A percentile compares a stretch with the other conserved stretches of the same genome.
These are phyloP conservation scores for Perithous albicinctus DNA, from an alignment of 2,888 invertebrate genomes.

Conservation along the genomic window DNA sequence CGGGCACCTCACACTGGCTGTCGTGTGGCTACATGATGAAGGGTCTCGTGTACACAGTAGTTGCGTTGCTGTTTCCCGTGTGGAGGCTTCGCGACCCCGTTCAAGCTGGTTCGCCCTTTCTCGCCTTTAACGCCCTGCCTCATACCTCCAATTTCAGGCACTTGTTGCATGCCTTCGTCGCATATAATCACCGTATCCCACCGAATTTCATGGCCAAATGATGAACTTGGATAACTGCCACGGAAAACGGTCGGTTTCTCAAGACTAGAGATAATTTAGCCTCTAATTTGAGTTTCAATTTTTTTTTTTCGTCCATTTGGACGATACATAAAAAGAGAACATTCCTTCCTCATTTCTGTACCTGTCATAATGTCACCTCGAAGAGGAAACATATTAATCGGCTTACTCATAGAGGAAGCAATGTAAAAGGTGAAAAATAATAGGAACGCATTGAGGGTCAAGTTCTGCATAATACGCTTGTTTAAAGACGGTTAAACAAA, in stretches of 20 bases:
- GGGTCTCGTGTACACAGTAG: slow-evolving; percentile 68
- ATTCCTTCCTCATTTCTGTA: too few relatives aligned
- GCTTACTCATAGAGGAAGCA: too few relatives aligned
- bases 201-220: slow-evolving; percentile 54
- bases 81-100: slow-evolving; percentile 41
- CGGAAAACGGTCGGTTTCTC: slow-evolving; percentile 2
- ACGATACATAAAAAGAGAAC: too few relatives aligned
- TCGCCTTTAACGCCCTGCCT: slow-evolving; percentile 68
- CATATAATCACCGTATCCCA: slow-evolving; percentile 55
- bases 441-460: too few relatives aligned
- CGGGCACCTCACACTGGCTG: slow-evolving; percentile 45
- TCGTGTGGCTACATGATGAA: slow-evolving; percentile 67
- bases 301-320: too few relatives aligned
- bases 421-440: too few relatives aligned
- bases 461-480: too few relatives aligned
- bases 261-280: neutral
- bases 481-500: too few relatives aligned
- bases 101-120: slow-evolving; percentile 63
- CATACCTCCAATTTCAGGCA: slow-evolving; percentile 76
- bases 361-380: too few relatives aligned
- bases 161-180: slow-evolving; percentile 77
- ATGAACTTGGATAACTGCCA: slow-evolving; percentile 25
- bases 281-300: neutral
- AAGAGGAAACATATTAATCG: too few relatives aligned
- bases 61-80: slow-evolving; percentile 62